Percentiles rank a stretch among this genome's conserved stretches.
phyloP scores from a whole-genome alignment of 2,113 vertebrate genomes.

The Gnathonemus echidnorhynchus region DNA sequence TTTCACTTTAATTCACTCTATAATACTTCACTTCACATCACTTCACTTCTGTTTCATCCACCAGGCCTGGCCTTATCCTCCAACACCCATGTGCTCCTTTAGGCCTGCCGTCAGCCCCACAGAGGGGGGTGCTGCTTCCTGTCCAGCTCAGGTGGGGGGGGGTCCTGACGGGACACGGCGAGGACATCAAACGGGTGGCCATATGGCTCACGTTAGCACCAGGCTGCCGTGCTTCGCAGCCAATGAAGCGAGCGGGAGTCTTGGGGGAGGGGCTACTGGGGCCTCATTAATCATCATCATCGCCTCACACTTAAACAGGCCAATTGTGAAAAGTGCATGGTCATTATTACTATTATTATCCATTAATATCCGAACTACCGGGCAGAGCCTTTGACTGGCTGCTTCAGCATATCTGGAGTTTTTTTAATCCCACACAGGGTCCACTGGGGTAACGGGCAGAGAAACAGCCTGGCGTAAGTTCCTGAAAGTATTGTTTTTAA shows the following conservation, averaged over 20 bases:
- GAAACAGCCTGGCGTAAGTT: neutral
- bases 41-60: neutral
- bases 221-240: conserved; percentile 45
- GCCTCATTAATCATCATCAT: conserved; percentile 12
- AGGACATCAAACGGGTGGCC: conserved; percentile 61
- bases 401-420: neutral
- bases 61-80: neutral
- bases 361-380: conserved; percentile 17
- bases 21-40: neutral
- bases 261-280: neutral
- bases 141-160: conserved; percentile 60
- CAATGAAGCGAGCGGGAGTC: conserved; percentile 29
- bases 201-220: conserved; percentile 62
- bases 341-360: conserved; percentile 14
- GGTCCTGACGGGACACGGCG: conserved; percentile 61
- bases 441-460: neutral
- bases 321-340: neutral
- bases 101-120: neutral
- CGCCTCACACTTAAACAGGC: neutral
- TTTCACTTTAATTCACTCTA: neutral
- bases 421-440: neutral
- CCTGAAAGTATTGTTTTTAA: neutral
- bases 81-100: neutral
- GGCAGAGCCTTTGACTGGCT: neutral
- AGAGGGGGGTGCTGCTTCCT: conserved; percentile 43